Conservation (phyloP, 2,888 invertebrate species). For the Macrosiphum euphorbiae region DNA sequence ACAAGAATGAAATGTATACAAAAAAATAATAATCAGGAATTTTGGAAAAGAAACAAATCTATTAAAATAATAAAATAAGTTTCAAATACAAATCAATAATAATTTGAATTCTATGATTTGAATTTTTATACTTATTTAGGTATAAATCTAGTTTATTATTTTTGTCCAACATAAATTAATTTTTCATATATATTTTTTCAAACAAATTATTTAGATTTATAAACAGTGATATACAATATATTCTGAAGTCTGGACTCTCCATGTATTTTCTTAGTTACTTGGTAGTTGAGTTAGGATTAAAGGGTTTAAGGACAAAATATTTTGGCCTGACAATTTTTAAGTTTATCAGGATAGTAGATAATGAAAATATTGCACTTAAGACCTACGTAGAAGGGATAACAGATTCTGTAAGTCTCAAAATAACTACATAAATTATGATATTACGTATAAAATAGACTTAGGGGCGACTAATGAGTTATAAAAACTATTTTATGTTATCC, state of each 20-base stretch:
- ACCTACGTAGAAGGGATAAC: neutral
- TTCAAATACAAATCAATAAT: neutral
- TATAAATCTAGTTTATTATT: neutral
- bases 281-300: neutral
- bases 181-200: neutral
- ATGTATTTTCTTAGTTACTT: neutral
- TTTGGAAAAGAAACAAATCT: too few relatives aligned
- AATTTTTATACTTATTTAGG: neutral
- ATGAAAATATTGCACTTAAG: neutral
- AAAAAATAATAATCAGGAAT: neutral
- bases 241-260: neutral
- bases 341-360: neutral
- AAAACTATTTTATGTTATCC: neutral
- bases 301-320: neutral
- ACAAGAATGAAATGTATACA: neutral
- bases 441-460: neutral
- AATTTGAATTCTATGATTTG: neutral
- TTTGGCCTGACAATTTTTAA: neutral
- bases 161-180: neutral
- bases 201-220: neutral
- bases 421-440: neutral
- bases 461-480: neutral
- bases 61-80: too few relatives aligned
- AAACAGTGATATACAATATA: neutral
- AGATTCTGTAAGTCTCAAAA: neutral